Evolutionary conservation across 64 coral and sea anemone species (phyloP).

Genomic region (Dendrophyllia cribrosa): DNA sequence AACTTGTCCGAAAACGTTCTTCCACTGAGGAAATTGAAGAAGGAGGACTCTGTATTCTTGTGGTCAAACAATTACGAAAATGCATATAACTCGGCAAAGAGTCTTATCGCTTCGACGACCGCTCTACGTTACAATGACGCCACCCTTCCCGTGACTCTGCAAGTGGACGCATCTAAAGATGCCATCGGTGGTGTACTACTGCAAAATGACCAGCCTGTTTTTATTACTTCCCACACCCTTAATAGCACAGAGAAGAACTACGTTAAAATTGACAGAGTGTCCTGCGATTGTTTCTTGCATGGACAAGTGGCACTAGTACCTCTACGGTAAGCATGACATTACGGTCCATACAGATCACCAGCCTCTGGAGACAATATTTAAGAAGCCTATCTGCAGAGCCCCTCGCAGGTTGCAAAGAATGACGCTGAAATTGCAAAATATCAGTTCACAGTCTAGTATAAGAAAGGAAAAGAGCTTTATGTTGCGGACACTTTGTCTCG

Average conservation of each 20-base stretch:
- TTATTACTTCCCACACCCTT: no score
- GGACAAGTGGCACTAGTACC: no score
- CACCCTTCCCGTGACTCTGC: background rate
- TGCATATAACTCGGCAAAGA: background rate
- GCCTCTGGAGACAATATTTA: no score
- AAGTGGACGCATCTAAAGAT: background rate
- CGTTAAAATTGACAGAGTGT: no score
- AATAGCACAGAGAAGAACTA: no score
- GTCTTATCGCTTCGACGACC: conserved; percentile 4
- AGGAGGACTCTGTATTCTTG: background rate
- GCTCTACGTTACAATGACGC: conserved; percentile 18
- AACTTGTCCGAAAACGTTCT: background rate
- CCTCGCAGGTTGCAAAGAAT: conserved; percentile 37
- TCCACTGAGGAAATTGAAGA: background rate
- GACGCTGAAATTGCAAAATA: conserved; percentile 12
- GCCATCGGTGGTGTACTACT: no score
- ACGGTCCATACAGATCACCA: conserved; percentile 15
- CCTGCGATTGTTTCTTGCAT: no score
- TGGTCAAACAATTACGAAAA: background rate
- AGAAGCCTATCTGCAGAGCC: background rate
- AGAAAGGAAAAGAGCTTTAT: conserved; percentile 53
- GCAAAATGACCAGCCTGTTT: no score
- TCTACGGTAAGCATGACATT: no score
- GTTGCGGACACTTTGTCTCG: conserved; percentile 55
- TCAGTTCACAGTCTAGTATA: background rate